A percentile compares a stretch with the other conserved stretches of the same genome.
Evolutionary conservation across 37 sponge, comb jelly and placozoan genomes (phyloP).

Genomic region (Amphimedon queenslandica): DNA sequence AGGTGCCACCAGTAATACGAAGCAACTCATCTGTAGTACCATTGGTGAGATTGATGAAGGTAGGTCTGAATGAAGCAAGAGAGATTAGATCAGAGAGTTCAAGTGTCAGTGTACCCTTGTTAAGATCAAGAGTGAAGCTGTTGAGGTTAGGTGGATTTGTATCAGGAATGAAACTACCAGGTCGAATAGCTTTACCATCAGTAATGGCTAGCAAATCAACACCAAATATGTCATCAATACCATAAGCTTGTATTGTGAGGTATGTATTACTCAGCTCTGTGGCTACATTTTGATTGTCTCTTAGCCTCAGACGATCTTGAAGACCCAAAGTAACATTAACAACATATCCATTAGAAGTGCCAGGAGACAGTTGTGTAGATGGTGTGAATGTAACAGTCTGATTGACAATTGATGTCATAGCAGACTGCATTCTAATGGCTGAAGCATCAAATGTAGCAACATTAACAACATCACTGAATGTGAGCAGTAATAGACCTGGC

Average conservation of each 20-base stretch:
- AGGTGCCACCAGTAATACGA: conserved; percentile 41
- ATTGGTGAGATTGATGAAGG: conserved; percentile 45
- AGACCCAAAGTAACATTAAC: conserved; percentile 47
- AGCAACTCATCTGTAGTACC: conserved; percentile 17
- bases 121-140: conserved; percentile 66
- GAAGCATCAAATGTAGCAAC: conserved; percentile 78
- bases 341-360: conserved; percentile 59
- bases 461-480: conserved; percentile 78
- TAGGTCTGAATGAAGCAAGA: conserved; percentile 45
- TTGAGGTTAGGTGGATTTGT: conserved; percentile 51
- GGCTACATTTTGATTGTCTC: conserved; percentile 65
- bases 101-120: conserved; percentile 56
- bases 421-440: conserved; percentile 72
- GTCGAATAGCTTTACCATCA: conserved; percentile 80
- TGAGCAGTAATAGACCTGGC: conserved; percentile 60
- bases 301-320: conserved; percentile 64
- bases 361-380: conserved; percentile 32
- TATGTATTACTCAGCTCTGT: conserved; percentile 39
- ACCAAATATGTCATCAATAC: conserved; percentile 83
- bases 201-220: conserved; percentile 80
- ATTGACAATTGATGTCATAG: conserved; percentile 21
- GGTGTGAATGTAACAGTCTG: conserved; percentile 45
- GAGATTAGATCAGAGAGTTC: conserved; percentile 60
- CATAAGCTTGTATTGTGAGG: conserved; percentile 87
- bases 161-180: conserved; percentile 51